Conservation (phyloP, 2,797 vertebrate genomes). For the Helostoma temminkii region DNA sequence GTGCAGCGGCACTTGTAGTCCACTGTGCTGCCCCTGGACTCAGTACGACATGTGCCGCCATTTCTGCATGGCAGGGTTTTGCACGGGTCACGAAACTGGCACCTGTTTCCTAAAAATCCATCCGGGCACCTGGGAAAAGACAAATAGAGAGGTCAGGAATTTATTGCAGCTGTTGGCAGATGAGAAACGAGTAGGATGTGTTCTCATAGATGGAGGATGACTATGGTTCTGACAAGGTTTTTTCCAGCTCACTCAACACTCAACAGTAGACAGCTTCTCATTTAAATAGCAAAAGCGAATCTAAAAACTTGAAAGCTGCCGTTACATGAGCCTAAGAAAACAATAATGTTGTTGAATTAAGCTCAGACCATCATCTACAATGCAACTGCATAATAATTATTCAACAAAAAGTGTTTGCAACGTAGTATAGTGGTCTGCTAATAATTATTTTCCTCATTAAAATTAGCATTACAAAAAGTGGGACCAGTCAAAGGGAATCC, state of each 20-base stretch:
- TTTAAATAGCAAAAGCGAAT: not conserved
- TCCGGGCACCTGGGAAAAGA: constrained; percentile 73
- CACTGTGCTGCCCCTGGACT: constrained; percentile 71
- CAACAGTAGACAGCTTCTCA: not conserved
- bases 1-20: constrained; percentile 93
- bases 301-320: too few relatives aligned
- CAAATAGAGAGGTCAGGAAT: constrained; percentile 4
- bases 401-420: constrained; percentile 3
- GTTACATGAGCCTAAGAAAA: too few relatives aligned
- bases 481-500: constrained; percentile 25
- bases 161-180: not conserved
- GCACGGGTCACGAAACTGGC: constrained; percentile 81
- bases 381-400: not conserved
- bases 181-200: not conserved
- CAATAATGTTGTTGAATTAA: not conserved
- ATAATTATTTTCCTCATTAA: constrained; percentile 34
- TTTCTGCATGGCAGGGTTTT: constrained; percentile 69
- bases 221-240: not conserved
- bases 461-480: constrained; percentile 48
- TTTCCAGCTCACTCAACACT: not conserved
- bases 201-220: not conserved
- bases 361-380: not conserved
- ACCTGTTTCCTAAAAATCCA: constrained; percentile 72
- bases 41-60: constrained; percentile 68
- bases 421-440: constrained; percentile 17